Base-by-base conservation (phyloP, 2,113 vertebrate genomes). In the Platichthys flesus region DNA sequence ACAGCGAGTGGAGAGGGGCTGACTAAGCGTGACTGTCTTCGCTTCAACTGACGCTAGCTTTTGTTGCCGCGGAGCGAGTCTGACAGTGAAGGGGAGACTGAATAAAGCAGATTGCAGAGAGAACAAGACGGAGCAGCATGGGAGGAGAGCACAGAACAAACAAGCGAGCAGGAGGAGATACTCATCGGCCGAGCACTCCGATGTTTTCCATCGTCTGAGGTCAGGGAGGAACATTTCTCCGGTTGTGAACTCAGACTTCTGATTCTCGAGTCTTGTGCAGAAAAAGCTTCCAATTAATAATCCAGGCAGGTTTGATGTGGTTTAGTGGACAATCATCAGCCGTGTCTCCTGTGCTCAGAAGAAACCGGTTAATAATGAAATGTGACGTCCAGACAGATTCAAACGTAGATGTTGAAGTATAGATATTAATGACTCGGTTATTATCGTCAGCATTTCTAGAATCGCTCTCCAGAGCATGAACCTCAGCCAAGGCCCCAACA, bases 1-100 rank as follows among this genome's bases (percentile, higher is more conserved):
- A 40, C 26, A 28, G 72, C 24, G 51, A 83, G 52, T 14, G 65
- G 68, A 77, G 77, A 83, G 71, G 59, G 62, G 80, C 75, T 74
- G 78, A 90, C 73, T 82, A 31, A 83, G 83, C 74, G 65, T 60
- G 54, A 73, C 72, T 72, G 71, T 61, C 75, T 71, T 58, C 26
- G 16, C 66, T 83, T 78, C 77, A 71, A 61, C 67, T 76, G 79
- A 86, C n/a, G 74, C 75, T 64, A 59, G 57, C 16, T 62, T 82
- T 75, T 86, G 63, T 83, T 71, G 37, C 57, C 45, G 58, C n/a
- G 40, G 59, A 56, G 58, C 10, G 47, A 71, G 51, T 18, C 58
- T 1, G 54, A 67, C 35, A 3, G 31, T 23, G 49, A 37, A 15
- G 9, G 24, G 13, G 13, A 15, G 52, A 16, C 23, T 2, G 54